These are phyloP conservation scores for Osmoderma eremita DNA, from an alignment of 2,888 invertebrate species.

Conservation along the genomic window DNA sequence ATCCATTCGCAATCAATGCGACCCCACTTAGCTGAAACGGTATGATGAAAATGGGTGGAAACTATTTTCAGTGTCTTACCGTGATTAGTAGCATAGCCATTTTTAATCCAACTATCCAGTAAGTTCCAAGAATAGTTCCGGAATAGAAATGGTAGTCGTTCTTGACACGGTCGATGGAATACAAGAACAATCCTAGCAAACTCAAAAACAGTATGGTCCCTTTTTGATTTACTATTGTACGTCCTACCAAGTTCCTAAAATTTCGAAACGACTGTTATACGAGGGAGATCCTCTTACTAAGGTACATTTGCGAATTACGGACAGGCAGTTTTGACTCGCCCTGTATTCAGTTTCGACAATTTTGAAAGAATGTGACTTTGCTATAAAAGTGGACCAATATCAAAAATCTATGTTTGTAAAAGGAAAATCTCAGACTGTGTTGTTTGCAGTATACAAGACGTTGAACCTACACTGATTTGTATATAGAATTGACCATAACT, in stretches of 20 bases:
- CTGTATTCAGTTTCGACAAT: no score
- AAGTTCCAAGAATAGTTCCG: slow-evolving; percentile 32
- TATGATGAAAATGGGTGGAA: neutral
- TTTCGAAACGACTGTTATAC: no score
- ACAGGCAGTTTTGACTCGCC: no score
- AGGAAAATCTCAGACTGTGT: no score
- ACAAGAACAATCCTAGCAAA: slow-evolving; percentile 31
- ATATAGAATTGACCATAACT: no score
- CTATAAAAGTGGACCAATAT: no score
- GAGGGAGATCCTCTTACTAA: no score
- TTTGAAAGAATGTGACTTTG: no score
- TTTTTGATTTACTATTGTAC: slow-evolving; percentile 9
- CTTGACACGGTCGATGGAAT: slow-evolving; percentile 32
- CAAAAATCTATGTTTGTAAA: no score
- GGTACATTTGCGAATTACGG: no score
- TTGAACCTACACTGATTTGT: no score
- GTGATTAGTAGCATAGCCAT: slow-evolving; percentile 23
- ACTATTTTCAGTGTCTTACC: slow-evolving; percentile 1
- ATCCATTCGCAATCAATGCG: neutral
- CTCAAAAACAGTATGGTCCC: slow-evolving; percentile 26
- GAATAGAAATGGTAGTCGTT: slow-evolving; percentile 39
- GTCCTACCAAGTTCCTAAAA: slow-evolving; percentile 15
- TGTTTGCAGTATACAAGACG: no score
- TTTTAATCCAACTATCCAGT: slow-evolving; percentile 36
- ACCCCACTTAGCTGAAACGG: neutral